These are phyloP conservation scores for Zygothrica quintamaculata DNA, from an alignment of 2,888 invertebrate genomes.

Conservation along the genomic window DNA sequence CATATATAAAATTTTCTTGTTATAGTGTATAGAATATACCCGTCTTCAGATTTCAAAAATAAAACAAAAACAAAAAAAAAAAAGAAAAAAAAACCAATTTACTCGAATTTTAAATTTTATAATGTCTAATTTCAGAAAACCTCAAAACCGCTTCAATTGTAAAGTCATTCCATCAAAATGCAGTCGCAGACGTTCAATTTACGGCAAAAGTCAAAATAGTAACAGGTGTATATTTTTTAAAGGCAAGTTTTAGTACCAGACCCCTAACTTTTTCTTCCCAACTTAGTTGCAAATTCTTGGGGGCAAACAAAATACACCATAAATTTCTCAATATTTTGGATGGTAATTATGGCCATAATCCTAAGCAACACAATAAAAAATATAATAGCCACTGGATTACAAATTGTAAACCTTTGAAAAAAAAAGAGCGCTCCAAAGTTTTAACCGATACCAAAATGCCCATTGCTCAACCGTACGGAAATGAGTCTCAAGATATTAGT, in stretches of 20 bases:
- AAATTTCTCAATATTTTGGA: background rate
- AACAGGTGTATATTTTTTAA: constrained; percentile 9
- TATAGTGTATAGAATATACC: constrained; percentile 1
- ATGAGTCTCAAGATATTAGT: constrained; percentile 15
- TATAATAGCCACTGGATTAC: background rate
- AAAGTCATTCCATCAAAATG: background rate
- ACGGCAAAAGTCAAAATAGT: background rate
- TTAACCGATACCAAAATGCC: background rate
- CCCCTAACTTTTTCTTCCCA: background rate
- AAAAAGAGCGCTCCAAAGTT: no score
- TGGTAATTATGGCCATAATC: background rate
- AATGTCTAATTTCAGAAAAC: constrained; percentile 7
- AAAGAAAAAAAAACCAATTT: no score
- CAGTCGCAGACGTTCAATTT: constrained; percentile 9
- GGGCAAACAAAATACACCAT: background rate
- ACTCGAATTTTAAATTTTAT: background rate
- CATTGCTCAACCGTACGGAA: no score
- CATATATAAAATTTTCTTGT: constrained; percentile 1
- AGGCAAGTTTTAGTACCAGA: background rate
- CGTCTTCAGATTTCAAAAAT: background rate
- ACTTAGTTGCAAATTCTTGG: constrained; percentile 8
- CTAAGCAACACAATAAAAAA: background rate
- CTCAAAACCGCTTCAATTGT: background rate
- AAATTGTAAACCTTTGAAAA: background rate
- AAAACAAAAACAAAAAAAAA: no score